Conservation (phyloP, 2,113 vertebrate species). For the Gadus chalcogrammus region DNA sequence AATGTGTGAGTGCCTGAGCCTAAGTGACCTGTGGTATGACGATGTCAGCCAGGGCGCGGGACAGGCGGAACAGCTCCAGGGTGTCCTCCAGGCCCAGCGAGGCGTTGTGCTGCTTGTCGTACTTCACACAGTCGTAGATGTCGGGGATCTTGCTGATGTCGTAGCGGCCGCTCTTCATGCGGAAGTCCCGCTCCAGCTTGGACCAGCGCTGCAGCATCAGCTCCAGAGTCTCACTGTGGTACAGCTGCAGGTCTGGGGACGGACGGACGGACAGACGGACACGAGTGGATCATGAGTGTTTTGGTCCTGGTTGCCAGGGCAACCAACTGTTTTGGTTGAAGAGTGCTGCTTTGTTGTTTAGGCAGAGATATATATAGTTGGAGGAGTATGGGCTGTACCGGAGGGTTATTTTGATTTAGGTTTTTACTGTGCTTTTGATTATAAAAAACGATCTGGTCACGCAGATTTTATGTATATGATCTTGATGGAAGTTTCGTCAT, state of each 20-base stretch:
- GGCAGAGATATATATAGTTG: too few species aligned
- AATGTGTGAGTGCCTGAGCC: background rate
- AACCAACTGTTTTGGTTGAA: too few species aligned
- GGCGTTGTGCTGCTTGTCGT: constrained; percentile 92
- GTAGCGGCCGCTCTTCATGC: constrained; percentile 89
- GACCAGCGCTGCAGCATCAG: constrained; percentile 97
- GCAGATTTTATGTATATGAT: too few species aligned
- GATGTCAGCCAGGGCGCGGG: constrained; percentile 90
- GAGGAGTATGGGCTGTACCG: too few species aligned
- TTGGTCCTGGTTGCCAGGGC: too few species aligned
- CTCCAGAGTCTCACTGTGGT: constrained; percentile 94
- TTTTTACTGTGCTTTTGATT: too few species aligned
- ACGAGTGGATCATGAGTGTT: too few species aligned
- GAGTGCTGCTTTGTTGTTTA: too few species aligned
- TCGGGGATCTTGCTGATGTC: constrained; percentile 99
- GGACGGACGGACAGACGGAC: background rate
- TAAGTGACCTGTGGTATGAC: constrained; percentile 89
- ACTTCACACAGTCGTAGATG: constrained; percentile 97
- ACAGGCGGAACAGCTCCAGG: constrained; percentile 85
- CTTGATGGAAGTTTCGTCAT: too few species aligned
- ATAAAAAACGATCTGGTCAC: too few species aligned
- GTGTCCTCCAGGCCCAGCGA: constrained; percentile 85
- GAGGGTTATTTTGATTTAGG: too few species aligned
- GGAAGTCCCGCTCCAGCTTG: constrained; percentile 93
- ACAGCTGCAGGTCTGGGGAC: constrained; percentile 84